phyloP scores from a whole-genome alignment of 2,888 invertebrate species.

The Gymnoscelis rufifasciata region DNA sequence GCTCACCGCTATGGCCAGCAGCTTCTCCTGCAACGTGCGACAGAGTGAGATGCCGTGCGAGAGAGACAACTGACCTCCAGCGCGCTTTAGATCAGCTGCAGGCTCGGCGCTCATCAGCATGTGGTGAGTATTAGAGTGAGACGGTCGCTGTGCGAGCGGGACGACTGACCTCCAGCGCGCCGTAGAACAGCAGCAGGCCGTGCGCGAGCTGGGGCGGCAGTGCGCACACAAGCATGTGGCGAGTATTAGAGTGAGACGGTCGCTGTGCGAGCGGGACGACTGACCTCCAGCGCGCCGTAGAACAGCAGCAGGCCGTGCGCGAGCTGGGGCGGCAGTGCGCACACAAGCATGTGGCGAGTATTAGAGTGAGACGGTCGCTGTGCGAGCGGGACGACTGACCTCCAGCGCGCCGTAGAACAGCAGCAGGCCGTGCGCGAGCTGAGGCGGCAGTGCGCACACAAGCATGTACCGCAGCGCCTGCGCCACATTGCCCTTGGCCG shows the following conservation, averaged over 20 bases:
- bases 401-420: constrained; percentile 23
- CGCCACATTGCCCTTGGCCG: neutral
- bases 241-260: too few relatives aligned
- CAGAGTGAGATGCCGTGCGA: neutral
- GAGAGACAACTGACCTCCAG: neutral
- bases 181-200: constrained; percentile 27
- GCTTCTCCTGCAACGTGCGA: constrained; percentile 29
- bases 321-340: too few relatives aligned
- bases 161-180: neutral
- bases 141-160: neutral
- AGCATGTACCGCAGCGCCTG: neutral
- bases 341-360: too few relatives aligned
- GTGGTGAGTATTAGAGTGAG: too few relatives aligned
- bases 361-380: too few relatives aligned
- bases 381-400: neutral
- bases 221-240: too few relatives aligned
- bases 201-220: neutral
- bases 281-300: constrained; percentile 23
- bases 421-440: constrained; percentile 11
- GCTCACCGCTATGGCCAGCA: constrained; percentile 30
- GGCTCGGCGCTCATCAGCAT: neutral
- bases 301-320: constrained; percentile 12
- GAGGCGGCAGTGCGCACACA: neutral
- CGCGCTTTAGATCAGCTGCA: constrained; percentile 27
- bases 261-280: neutral